Evolutionary conservation across 2,888 invertebrate species (phyloP), one percentile per base, ranked within the genome.

Genomic region (Eretmocerus hayati): DNA sequence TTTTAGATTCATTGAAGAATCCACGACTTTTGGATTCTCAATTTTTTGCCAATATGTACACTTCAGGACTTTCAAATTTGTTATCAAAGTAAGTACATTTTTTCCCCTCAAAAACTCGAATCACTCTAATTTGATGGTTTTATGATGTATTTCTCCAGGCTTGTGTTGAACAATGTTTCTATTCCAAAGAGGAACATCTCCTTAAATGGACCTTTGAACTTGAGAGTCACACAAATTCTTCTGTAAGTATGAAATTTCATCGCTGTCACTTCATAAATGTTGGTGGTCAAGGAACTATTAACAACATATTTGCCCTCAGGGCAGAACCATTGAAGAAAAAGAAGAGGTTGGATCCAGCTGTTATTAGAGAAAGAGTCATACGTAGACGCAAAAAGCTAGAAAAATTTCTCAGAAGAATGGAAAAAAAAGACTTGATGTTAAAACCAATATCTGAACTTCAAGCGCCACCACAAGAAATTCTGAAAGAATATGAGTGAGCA

Each of bases 371-470:
- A 15, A 79, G 91, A 59, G 91, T 93, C 65, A 89, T 90, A 0
- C 80, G 90, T 42, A 85, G 79, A 54, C 83, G 83, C 56, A 89
- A 80, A 64, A 90, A 85, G 69, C 57, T 97, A 2, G 93, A 93
- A 67, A 94, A 90, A 66, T 85, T 84, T 67, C 94, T 96, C 55
- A 76, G 85, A 42, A 77, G 83, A 56, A 71, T 96, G 51, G 84
- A 91, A 66, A 91, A 84, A 66, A 81, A 83, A 74, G 81, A 87
- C 0, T 77, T 83, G 26, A 90, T 91, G 65, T 69, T 92, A 41
- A 97, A 96, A 71, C 94, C 96, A 0, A 79, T 97, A 35, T 85
- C 86, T 47, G 97, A 97, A 74, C 68, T 86, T 55, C 89, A 93
- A 71, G 76, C 87, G 8, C 82, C 90, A 0, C 61, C 82, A 18